Base-by-base conservation (phyloP, 2,888 invertebrate species). In the Caradrina clavipalpis region DNA sequence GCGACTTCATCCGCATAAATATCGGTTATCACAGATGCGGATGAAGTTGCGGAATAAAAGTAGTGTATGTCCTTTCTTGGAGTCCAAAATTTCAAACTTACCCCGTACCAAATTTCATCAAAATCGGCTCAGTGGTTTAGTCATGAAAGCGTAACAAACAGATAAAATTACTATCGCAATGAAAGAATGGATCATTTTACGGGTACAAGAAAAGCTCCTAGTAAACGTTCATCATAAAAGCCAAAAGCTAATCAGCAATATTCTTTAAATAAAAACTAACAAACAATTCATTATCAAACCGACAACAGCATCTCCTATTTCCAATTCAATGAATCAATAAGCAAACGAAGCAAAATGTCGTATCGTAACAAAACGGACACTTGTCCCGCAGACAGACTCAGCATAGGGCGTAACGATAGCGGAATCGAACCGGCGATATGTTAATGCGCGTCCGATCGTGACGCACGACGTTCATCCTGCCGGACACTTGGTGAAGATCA, bases 371-470 rank as follows among this genome's bases (percentile, higher is more conserved):
- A 62, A 83, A 80, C 63, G 83, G 77, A 78, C 64, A 80, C 81
- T 51, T 60, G 78, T 72, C 59, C 53, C 76, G 73, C 76, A 80
- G 82, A 69, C 68, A 69, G 51, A 69, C 59, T 60, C 55, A 69
- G 74, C 72, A 76, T 78, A 79, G 73, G 77, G 81, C 86, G 87
- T 87, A 88, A 86, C 86, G 91, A 91, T 92, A 92, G 90, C 88
- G 89, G 91, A 93, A 94, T 94, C 94, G 91, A 92, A 92, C 86
- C 90, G 86, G 91, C 91, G 94, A 95, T 95, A 95, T 95, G 95
- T 92, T 91, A 95, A 95, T 95, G 91, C 89, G 87, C 91, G 91
- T 93, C 94, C 91, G 93, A 94, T 95, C 95, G 95, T 95, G 95
- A 95, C 92, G 92, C 95, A 95, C 95, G 95, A 95, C 93, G 93